Percentiles rank a stretch among this genome's conserved stretches.
Evolutionary conservation across 64 coral and sea anemone genomes (phyloP).

Genomic region (Astreopora myriophthalma): DNA sequence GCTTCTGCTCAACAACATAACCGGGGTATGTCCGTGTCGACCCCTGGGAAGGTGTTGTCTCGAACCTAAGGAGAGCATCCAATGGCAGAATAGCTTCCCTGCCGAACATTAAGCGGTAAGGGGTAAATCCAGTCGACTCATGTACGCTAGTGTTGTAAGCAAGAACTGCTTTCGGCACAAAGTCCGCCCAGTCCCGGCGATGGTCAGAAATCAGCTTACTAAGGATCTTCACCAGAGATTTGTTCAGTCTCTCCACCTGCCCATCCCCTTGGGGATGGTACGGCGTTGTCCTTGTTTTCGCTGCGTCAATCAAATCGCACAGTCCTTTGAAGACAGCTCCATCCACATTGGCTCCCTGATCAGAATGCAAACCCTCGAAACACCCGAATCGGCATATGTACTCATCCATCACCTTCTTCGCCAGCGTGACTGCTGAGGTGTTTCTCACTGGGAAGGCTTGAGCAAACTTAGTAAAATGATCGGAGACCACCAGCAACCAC

Average conservation of each 20-base stretch:
- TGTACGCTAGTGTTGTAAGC: conserved; percentile 24
- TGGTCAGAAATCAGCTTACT: not conserved
- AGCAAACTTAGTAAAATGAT: conserved; percentile 67
- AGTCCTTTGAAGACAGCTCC: not conserved
- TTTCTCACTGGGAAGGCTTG: not conserved
- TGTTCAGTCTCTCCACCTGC: conserved; percentile 4
- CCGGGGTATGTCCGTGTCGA: not conserved
- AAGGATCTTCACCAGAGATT: conserved; percentile 8
- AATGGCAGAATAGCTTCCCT: not conserved
- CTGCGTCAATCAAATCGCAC: conserved; percentile 10
- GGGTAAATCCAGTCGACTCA: conserved; percentile 23
- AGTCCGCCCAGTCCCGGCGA: not conserved
- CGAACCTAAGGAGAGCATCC: conserved; percentile 20
- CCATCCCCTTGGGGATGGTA: conserved; percentile 4
- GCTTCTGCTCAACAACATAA: conserved; percentile 34
- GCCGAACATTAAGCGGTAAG: conserved; percentile 31
- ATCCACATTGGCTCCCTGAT: not conserved
- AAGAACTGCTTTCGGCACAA: conserved; percentile 21
- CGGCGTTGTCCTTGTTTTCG: not conserved
- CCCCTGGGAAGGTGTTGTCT: not conserved
- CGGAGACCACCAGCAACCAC: conserved; percentile 38
- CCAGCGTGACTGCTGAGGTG: not conserved
- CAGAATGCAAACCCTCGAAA: not conserved
- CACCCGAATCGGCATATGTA: conserved; percentile 28
- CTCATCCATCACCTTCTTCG: conserved; percentile 19